Evolutionary conservation across 23 tunicate species (phyloP).

Genomic region (Ciona savignyi): DNA sequence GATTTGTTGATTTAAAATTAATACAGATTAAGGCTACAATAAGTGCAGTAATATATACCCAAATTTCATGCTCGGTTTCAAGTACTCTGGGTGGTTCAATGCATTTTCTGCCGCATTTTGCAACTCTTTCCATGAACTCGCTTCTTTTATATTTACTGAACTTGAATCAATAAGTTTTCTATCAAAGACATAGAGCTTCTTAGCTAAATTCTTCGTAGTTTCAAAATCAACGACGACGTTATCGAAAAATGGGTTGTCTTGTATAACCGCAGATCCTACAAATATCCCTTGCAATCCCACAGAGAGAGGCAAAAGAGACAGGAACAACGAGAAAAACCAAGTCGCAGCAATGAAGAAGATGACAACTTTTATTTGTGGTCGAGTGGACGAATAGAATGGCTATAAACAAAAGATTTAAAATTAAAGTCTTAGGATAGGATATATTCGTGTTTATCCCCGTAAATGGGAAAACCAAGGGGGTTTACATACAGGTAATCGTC

Average conservation of each 20-base stretch:
- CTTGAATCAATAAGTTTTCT: not conserved
- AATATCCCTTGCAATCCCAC: conserved; percentile 22
- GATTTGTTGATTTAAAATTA: not conserved
- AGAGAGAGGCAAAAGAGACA: conserved; percentile 52
- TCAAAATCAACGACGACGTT: conserved; percentile 34
- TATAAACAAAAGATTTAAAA: too few relatives aligned
- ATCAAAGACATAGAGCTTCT: conserved; percentile 6
- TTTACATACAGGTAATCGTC: too few relatives aligned
- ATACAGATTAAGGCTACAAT: not conserved
- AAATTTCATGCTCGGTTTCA: not conserved
- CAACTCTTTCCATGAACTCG: conserved; percentile 11
- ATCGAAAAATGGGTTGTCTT: conserved; percentile 59
- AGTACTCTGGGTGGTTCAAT: not conserved
- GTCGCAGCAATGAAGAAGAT: conserved; percentile 15
- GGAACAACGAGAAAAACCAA: conserved; percentile 38
- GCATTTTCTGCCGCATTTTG: not conserved
- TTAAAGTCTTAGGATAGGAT: too few relatives aligned
- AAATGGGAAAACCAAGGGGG: too few relatives aligned
- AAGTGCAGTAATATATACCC: conserved; percentile 12
- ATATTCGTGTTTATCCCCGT: too few relatives aligned
- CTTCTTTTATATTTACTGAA: not conserved
- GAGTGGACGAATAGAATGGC: conserved; percentile 55
- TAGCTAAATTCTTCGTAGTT: conserved; percentile 21
- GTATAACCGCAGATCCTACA: conserved; percentile 27
- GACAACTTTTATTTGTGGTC: conserved; percentile 19